These are phyloP conservation scores for Vulpes ferrilata DNA, from an alignment of 2,113 vertebrate species.

Conservation along the genomic window DNA sequence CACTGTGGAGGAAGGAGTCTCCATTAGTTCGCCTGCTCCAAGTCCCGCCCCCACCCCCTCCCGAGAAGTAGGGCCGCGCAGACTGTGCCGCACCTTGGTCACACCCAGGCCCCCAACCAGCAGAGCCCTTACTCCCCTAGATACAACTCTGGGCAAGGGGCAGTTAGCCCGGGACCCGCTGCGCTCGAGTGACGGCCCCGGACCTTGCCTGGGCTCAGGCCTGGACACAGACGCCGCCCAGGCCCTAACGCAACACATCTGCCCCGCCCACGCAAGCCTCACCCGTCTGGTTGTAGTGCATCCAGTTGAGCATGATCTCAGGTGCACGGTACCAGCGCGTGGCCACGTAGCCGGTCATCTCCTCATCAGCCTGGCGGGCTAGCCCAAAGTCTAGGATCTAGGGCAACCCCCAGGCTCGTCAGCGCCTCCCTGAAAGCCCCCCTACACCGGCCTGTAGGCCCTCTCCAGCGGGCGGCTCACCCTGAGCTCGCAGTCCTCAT, in stretches of 20 bases:
- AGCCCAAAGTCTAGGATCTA: conserved; percentile 98
- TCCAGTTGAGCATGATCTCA: conserved; percentile 99
- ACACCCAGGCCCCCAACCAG: neutral
- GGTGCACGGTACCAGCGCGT: conserved; percentile 98
- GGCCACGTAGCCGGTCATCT: conserved; percentile 99
- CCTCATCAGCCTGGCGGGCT: conserved; percentile 97
- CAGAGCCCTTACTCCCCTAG: neutral
- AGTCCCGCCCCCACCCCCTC: neutral
- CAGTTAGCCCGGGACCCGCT: neutral
- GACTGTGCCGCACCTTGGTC: too few relatives aligned
- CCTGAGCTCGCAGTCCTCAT: conserved; percentile 98
- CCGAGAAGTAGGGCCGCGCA: neutral
- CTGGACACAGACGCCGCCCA: neutral
- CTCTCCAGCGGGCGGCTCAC: conserved; percentile 82
- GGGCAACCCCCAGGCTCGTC: neutral
- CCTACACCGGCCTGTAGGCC: fast-evolving
- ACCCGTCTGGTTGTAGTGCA: conserved; percentile 99
- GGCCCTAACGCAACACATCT: neutral
- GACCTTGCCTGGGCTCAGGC: too few relatives aligned
- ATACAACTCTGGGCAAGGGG: neutral
- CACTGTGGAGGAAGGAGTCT: conserved; percentile 87
- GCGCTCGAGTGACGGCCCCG: neutral
- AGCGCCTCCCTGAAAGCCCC: fast-evolving
- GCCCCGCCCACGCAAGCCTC: neutral
- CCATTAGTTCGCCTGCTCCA: neutral